Base-by-base conservation (phyloP, 2,113 vertebrate species). In the Lamprotornis superbus region DNA sequence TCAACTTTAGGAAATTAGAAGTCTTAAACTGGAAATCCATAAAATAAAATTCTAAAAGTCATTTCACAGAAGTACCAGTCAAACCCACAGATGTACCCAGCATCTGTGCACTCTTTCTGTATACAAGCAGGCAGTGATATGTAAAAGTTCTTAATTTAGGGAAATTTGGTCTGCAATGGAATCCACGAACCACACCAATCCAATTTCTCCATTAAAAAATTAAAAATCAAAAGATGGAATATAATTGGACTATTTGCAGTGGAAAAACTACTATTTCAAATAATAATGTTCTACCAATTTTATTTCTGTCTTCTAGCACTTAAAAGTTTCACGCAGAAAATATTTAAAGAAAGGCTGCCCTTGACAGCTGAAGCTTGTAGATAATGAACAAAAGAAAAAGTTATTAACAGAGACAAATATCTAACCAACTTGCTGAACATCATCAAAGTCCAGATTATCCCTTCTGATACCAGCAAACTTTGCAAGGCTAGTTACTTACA, bases 401-500 rank as follows among this genome's bases (percentile, higher is more conserved):
- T 6, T 14, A 85, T 37, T 16, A 85, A 19, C 16, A 73, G 40
- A 53, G 25, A 87, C 89, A 60, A 90, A 61, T 21, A 80, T 50
- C 11, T 60, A 60, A 82, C 87, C 1, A 35, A 42, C 53, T 87
- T 90, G 24, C 10, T 87, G 65, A 71, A 67, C 55, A 71, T 8
- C 16, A 91, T 74, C 24, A 61, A 92, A 94, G 84, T n/a, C 12
- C 25, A 89, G 44, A n/a, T 95, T 88, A 90, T 68, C 35, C 77
- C 68, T 89, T 70, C 59, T 46, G n/a, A 68, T 24, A 42, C 15
- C 37, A 87, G 74, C 46, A 94, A 83, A 63, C 49, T 70, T 90
- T 87, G 63, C 35, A 76, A 92, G 82, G 18, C 46, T 30, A 95
- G 68, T 64, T 98, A 99, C 99, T 99, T 98, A 99, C 99, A 78